These are phyloP conservation scores for Sternotherus odoratus DNA, from an alignment of 2,797 vertebrate genomes.

Conservation along the genomic window DNA sequence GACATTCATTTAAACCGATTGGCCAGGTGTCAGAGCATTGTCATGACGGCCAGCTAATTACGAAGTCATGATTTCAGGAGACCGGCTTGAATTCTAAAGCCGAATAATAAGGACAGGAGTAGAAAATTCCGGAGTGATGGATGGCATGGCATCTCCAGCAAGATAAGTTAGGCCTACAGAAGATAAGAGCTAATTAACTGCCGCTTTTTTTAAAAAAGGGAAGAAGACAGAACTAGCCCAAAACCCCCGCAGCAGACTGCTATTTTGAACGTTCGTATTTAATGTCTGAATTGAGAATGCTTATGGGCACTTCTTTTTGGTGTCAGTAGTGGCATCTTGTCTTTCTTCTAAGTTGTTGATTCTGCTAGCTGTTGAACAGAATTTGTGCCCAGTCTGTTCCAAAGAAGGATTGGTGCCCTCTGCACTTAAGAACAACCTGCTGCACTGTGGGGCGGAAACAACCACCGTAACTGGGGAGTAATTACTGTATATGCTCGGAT, in stretches of 20 bases:
- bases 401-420: not conserved
- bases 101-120: not conserved
- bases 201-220: not conserved
- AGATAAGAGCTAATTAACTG: slow-evolving; percentile 30
- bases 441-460: not conserved
- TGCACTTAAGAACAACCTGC: not conserved
- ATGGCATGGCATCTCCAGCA: not conserved
- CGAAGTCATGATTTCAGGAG: not conserved
- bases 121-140: not conserved
- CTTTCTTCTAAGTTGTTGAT: not conserved
- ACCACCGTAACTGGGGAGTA: not conserved
- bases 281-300: slow-evolving; percentile 39
- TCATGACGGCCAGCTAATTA: not conserved
- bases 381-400: not conserved
- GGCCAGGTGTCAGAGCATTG: not conserved
- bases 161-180: slow-evolving; percentile 9
- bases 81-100: not conserved
- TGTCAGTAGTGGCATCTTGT: not conserved
- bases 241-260: slow-evolving; percentile 18
- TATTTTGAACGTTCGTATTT: slow-evolving; percentile 60
- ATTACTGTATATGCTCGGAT: not conserved
- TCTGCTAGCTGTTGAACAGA: not conserved
- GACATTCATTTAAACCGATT: not conserved
- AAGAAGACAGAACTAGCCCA: not conserved
- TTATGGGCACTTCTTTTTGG: slow-evolving; percentile 41